Conservation (phyloP, 2,113 vertebrate species). For the Strigops habroptila region DNA sequence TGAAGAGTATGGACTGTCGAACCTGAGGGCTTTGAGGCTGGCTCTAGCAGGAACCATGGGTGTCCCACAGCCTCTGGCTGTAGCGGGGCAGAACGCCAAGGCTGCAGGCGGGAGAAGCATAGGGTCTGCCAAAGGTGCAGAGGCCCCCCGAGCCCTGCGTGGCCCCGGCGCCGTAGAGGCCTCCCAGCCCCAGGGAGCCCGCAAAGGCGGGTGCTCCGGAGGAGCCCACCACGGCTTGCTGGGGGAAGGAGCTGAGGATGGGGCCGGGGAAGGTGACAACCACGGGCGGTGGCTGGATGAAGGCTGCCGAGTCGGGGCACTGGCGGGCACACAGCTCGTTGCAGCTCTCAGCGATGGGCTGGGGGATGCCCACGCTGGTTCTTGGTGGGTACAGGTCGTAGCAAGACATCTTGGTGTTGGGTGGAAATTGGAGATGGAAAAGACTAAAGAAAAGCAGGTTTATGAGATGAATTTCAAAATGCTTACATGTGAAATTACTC, state of each 20-base stretch:
- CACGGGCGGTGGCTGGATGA: neutral
- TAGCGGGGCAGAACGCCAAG: neutral
- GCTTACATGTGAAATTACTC: fast-evolving
- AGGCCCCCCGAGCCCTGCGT: neutral
- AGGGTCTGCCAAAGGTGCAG: neutral
- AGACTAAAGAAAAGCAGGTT: fast-evolving
- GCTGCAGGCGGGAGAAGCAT: neutral
- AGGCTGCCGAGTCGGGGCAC: neutral
- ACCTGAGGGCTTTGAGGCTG: neutral
- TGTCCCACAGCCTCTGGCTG: neutral
- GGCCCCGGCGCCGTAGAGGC: neutral
- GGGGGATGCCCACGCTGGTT: neutral
- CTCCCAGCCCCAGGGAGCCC: neutral
- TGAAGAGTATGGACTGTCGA: neutral
- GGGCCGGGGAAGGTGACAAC: neutral
- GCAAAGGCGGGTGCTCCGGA: neutral
- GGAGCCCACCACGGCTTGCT: slow-evolving; percentile 1
- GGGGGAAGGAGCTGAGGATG: slow-evolving; percentile 18
- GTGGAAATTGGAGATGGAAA: neutral
- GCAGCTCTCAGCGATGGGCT: slow-evolving; percentile 27
- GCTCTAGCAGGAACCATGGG: neutral
- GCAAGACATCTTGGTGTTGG: neutral
- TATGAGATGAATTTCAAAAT: no score
- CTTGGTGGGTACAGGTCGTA: neutral
- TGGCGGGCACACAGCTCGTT: neutral